phyloP scores from a whole-genome alignment of 2,797 vertebrate genomes.

The Diceros bicornis region DNA sequence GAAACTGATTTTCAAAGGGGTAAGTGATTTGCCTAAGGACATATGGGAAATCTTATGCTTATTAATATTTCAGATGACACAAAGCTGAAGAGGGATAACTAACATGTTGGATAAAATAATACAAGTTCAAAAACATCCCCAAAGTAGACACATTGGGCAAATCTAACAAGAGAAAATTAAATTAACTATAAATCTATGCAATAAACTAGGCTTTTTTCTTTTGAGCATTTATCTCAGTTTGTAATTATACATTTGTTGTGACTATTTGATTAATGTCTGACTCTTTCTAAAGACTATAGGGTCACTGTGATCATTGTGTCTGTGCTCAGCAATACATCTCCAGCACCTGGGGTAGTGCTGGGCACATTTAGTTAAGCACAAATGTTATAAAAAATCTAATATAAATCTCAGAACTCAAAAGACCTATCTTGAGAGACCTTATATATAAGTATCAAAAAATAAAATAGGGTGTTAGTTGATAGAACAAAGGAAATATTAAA shows the following conservation, averaged over 20 bases:
- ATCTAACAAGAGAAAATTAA: not conserved
- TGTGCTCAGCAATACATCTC: not conserved
- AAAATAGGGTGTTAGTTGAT: not conserved
- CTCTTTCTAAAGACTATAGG: not conserved
- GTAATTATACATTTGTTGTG: not conserved
- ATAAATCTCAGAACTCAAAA: slow-evolving; percentile 26
- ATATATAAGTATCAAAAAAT: not conserved
- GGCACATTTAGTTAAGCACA: not conserved
- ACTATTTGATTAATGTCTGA: not conserved
- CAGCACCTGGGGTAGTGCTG: not conserved
- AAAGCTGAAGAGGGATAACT: not conserved
- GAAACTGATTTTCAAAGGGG: not conserved
- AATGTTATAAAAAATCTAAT: not conserved
- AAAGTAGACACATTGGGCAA: not conserved
- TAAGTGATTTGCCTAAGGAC: not conserved
- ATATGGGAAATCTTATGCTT: not conserved
- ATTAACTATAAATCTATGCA: not conserved
- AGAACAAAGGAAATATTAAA: not conserved
- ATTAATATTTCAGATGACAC: not conserved
- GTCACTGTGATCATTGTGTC: not conserved
- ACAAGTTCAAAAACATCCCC: not conserved
- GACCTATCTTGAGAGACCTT: not conserved
- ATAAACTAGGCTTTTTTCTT: not conserved
- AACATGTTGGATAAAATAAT: not conserved
- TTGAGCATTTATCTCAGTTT: not conserved